Evolutionary conservation across 30 jellyfish, hydroid and myxozoan genomes (phyloP), one percentile per base, ranked within the genome.

Genomic region (Pseudorhiza aurosa): DNA sequence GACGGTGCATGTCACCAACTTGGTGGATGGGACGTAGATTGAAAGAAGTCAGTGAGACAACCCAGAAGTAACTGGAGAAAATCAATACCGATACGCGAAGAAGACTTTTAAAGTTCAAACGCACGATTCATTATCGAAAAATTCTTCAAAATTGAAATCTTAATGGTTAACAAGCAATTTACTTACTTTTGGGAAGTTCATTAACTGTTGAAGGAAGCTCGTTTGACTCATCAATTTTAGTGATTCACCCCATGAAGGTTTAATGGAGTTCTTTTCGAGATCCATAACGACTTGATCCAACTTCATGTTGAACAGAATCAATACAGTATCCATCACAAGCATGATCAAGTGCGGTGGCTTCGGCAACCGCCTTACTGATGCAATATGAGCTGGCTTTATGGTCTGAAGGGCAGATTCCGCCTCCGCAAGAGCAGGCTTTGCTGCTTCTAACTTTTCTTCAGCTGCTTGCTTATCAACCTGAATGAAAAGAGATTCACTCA

Each of bases 361-460:
- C 3, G 72, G 83, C 29, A 89, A 65, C 24, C 73, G 71, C 28
- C 97, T 83, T 0, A 89, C 94, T 4, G 93, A 45, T 0, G 95
- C 88, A 15, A 89, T 82, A 47, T 89, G 94, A 10, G 95, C 95
- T 4, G 97, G 89, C 40, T 89, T 89, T 36, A 89, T 89, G 4
- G 97, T 88, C 62, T 86, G 96, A 17, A 89, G 80, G 36, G 97
- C 97, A 1, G 97, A 84, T 68, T 89, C 97, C 0, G 97, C 97
- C 49, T 89, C 97, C 21, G 88, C 96, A 2, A 89, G 88, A 12
- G 97, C 97, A 2, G 97, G 97, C 68, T 82, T 82, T 6, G 97
- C 97, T 24, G 89, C 97, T 53, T 89, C 88, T n/a, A 89, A 76
- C 63, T 89, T 89, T 68, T 39, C 72, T 53, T 81, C 95, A 14